Evolutionary conservation across 2,888 invertebrate species (phyloP).

Genomic region (Punctoribates punctum): DNA sequence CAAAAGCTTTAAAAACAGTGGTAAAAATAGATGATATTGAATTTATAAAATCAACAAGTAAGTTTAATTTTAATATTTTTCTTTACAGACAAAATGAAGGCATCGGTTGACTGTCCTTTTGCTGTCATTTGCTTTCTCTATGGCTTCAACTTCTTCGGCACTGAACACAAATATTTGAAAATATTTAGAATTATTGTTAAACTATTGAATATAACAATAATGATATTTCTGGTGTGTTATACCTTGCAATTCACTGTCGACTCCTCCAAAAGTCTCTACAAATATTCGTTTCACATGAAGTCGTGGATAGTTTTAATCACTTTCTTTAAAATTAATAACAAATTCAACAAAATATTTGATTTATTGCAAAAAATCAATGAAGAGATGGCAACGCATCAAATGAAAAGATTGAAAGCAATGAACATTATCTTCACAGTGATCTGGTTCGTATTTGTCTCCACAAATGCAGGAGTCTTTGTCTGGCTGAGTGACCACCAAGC

Average conservation of each 20-base stretch:
- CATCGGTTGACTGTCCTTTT: not conserved
- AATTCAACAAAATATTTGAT: not conserved
- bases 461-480: not conserved
- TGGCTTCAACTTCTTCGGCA: not conserved
- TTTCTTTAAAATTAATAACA: not conserved
- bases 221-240: not conserved
- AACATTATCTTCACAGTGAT: not conserved
- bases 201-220: not conserved
- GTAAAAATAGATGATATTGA: too few relatives aligned
- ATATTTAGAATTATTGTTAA: not conserved
- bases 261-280: not conserved
- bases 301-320: constrained; percentile 14
- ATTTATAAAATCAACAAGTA: too few relatives aligned
- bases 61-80: too few relatives aligned
- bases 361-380: not conserved
- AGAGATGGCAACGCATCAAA: not conserved
- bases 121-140: not conserved
- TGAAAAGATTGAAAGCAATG: not conserved
- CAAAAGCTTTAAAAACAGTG: too few relatives aligned
- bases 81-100: too few relatives aligned
- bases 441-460: not conserved
- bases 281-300: constrained; percentile 16
- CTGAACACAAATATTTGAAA: not conserved
- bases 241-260: not conserved
- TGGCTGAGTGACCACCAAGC: not conserved